Percentiles rank a stretch among this genome's conserved stretches.
phyloP scores from a whole-genome alignment of 2,888 invertebrate species.

The Melolontha melolontha region DNA sequence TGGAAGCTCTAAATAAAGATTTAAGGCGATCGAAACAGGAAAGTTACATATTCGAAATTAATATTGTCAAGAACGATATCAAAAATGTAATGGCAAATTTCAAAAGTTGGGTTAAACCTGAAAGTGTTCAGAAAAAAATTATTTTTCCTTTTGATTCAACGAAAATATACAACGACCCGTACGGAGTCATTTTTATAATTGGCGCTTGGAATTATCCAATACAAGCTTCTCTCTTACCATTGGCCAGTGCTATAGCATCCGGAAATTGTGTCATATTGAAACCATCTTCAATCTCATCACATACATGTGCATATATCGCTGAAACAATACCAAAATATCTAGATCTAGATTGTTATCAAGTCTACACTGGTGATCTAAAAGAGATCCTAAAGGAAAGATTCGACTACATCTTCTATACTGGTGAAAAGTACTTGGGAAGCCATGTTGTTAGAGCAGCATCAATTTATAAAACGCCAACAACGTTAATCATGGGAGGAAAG shows the following conservation, averaged over 20 bases:
- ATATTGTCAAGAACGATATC: constrained; percentile 60
- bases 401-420: constrained; percentile 98
- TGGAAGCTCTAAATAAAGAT: constrained; percentile 82
- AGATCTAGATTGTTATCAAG: constrained; percentile 88
- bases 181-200: constrained; percentile 89
- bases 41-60: constrained; percentile 80
- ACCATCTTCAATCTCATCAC: constrained; percentile 88
- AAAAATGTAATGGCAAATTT: constrained; percentile 46
- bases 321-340: constrained; percentile 78
- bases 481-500: constrained; percentile 86
- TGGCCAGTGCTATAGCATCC: constrained; percentile 90
- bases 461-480: constrained; percentile 91
- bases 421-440: constrained; percentile 87
- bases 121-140: constrained; percentile 41
- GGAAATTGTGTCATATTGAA: constrained; percentile 93
- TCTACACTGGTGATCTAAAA: constrained; percentile 66
- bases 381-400: constrained; percentile 76
- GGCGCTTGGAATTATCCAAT: constrained; percentile 99
- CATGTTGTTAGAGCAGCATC: constrained; percentile 91
- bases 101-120: constrained; percentile 46
- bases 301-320: constrained; percentile 66
- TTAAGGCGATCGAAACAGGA: constrained; percentile 85
- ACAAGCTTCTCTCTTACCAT: constrained; percentile 81
- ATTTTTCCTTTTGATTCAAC: constrained; percentile 45
- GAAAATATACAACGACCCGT: constrained; percentile 81